Percentiles rank a stretch among this genome's conserved stretches.
Conservation (phyloP, 2,113 vertebrate species). For the Agapornis roseicollis region DNA sequence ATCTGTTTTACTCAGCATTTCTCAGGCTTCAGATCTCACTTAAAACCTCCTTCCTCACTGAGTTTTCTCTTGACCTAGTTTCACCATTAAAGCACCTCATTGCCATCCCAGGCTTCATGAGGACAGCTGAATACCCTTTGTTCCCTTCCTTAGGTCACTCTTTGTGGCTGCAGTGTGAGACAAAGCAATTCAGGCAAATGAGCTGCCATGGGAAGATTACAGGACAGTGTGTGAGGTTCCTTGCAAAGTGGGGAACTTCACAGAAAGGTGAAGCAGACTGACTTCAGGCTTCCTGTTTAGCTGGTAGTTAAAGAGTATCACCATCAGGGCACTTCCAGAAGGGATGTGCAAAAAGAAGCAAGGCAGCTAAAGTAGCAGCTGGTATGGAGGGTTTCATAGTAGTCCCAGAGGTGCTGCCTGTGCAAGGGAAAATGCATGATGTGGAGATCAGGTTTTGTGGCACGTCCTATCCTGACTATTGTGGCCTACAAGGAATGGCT, state of each 20-base stretch:
- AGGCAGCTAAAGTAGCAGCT: neutral
- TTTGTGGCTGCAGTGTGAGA: neutral
- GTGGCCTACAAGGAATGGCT: neutral
- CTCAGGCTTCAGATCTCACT: neutral
- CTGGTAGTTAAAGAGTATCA: neutral
- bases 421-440: fast-evolving
- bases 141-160: neutral
- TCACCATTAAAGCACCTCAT: neutral
- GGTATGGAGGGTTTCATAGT: fast-evolving
- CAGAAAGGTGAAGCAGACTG: neutral
- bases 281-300: neutral
- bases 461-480: neutral
- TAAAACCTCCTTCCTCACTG: neutral
- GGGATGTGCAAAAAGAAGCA: neutral
- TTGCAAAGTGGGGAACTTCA: neutral
- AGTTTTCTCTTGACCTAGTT: neutral
- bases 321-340: neutral
- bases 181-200: neutral
- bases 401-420: neutral
- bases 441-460: neutral
- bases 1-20: neutral
- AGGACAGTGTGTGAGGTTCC: neutral
- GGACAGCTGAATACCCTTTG: neutral
- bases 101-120: neutral
- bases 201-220: neutral